Evolutionary conservation across 2,888 invertebrate genomes (phyloP).

Genomic region (Imbricaverruca yamaguchii): DNA sequence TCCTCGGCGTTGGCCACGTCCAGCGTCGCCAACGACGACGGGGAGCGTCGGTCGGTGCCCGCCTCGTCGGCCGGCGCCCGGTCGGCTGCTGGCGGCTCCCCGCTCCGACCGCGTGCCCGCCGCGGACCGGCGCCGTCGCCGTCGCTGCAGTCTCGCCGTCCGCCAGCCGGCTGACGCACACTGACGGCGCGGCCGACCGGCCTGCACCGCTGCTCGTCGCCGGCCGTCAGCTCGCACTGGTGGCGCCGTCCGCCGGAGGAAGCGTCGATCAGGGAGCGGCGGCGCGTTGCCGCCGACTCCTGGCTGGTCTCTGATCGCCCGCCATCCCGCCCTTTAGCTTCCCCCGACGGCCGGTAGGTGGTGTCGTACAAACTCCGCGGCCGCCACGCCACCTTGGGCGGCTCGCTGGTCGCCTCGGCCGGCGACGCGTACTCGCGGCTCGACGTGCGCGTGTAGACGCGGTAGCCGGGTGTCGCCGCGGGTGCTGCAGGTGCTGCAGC

Average conservation of each 20-base stretch:
- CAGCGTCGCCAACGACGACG: background rate
- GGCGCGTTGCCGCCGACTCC: conserved; percentile 7
- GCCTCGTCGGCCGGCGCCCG: no score
- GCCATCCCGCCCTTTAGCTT: conserved; percentile 18
- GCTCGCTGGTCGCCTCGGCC: background rate
- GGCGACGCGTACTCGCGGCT: conserved; percentile 2
- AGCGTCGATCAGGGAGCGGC: conserved; percentile 14
- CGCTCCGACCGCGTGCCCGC: background rate
- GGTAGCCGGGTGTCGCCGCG: background rate
- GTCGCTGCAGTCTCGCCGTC: background rate
- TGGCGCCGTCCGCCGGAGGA: background rate
- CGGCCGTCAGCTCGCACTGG: background rate
- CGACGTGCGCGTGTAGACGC: conserved; percentile 10
- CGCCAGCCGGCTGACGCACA: background rate
- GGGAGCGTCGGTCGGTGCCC: background rate
- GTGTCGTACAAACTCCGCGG: conserved; percentile 1
- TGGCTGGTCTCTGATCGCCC: conserved; percentile 13
- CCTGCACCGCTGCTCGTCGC: background rate
- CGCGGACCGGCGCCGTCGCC: background rate
- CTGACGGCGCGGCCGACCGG: background rate
- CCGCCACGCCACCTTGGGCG: conserved; percentile 20
- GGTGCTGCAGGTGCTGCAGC: background rate
- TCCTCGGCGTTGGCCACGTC: background rate
- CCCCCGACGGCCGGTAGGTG: conserved; percentile 16
- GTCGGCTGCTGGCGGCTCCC: no score